Evolutionary conservation across 2,797 vertebrate genomes (phyloP).

Genomic region (Adelosebastes latens): DNA sequence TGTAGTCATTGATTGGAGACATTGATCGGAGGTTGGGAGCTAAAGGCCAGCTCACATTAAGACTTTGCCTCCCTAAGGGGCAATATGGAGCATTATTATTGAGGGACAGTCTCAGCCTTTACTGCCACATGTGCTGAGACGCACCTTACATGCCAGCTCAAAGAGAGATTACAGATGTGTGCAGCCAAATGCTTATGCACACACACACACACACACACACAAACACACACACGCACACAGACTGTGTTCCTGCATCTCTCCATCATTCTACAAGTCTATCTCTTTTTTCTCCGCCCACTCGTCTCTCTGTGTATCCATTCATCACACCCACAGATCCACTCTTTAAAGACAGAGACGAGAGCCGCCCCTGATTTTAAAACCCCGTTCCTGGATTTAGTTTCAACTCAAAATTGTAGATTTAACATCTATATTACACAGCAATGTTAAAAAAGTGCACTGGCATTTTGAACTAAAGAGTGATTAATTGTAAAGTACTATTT

Average conservation of each 20-base stretch:
- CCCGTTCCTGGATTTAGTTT: neutral
- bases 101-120: slow-evolving; percentile 67
- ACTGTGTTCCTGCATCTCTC: slow-evolving; percentile 55
- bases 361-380: slow-evolving; percentile 28
- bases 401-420: neutral
- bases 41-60: slow-evolving; percentile 83
- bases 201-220: slow-evolving; percentile 9
- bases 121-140: slow-evolving; percentile 61
- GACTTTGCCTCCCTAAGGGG: slow-evolving; percentile 74
- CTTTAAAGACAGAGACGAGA: slow-evolving; percentile 38
- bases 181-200: slow-evolving; percentile 1
- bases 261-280: slow-evolving; percentile 64
- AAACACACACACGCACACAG: slow-evolving; percentile 23
- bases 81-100: slow-evolving; percentile 74
- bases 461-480: neutral
- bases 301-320: slow-evolving; percentile 62
- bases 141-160: slow-evolving; percentile 52
- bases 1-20: slow-evolving; percentile 79
- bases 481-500: neutral
- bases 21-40: slow-evolving; percentile 79
- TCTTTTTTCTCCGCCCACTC: slow-evolving; percentile 67
- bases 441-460: neutral
- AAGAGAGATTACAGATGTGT: slow-evolving; percentile 60
- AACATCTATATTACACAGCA: neutral
- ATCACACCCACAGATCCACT: slow-evolving; percentile 73